Evolutionary conservation across 2,797 vertebrate genomes (phyloP), one percentile per base, ranked within the genome.

Genomic region (Neosilurus mollespiculum): DNA sequence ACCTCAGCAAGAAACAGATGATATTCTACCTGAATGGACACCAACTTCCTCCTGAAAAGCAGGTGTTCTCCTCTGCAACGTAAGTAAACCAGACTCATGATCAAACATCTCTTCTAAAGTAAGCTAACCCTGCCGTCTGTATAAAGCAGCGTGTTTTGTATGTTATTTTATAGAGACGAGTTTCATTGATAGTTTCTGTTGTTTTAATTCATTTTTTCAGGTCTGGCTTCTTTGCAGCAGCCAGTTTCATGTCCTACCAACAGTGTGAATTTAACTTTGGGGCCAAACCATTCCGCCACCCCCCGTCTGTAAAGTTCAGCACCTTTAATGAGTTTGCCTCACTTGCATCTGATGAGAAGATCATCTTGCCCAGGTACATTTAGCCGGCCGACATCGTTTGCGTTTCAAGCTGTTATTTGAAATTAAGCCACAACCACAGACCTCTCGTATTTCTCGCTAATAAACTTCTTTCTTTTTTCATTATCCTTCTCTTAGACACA

Each of bases 261-360:
- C 98, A 99, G 86, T 99, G 98, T 58, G 97, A 99, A 93, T 99
- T 99, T 91, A 99, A 99, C 93, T 99, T 99, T n/a, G 98, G 98
- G 92, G 96, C 96, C 92, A 99, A 97, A 89, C 96, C 98, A 89
- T 99, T 99, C 92, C 97, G 96, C 89, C 96, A 98, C 89, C 96
- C 96, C 26, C 98, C 98, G 0, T 88, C 97, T 18, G 91, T 95
- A 88, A 99, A 98, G 92, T 99, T 97, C 91, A 99, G 96, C 96
- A 99, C 98, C 90, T 99, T 99, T 90, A 99, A 99, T 70, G 97
- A 99, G 88, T 98, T 98, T 4, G 98, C 98, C 83, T 97, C 97
- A 9, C 93, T 99, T 82, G 95, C 95, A 82, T 94, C 97, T 77
- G 96, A 98, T 89, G 98, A 99, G 90, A 99, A 99, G 90, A 97